A percentile compares a stretch with the other conserved stretches of the same genome.
Conservation (phyloP, 2,888 invertebrate species). For the Pandemis cinnamomeana region DNA sequence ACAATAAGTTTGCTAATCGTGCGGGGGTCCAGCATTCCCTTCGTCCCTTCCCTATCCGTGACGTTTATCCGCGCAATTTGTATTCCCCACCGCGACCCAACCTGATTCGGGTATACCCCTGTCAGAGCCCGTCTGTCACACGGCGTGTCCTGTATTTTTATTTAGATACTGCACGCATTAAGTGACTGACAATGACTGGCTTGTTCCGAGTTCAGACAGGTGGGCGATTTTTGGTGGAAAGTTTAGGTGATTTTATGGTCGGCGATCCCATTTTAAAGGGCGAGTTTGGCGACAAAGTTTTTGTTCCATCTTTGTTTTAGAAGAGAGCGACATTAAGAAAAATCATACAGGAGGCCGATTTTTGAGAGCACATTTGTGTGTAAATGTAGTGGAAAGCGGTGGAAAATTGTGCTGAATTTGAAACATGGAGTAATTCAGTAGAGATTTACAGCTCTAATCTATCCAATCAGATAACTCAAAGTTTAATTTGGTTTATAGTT, state of each 20-base stretch:
- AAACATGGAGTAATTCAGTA: too few species aligned
- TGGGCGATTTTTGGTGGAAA: background rate
- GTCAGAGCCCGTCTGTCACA: constrained; percentile 31
- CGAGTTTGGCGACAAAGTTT: background rate
- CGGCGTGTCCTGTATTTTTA: constrained; percentile 28
- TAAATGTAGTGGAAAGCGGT: too few species aligned
- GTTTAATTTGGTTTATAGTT: too few species aligned
- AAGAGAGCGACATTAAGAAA: background rate
- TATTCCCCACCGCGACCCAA: constrained; percentile 26
- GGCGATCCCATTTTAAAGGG: background rate
- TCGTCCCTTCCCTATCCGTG: constrained; percentile 17
- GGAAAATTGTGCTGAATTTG: too few species aligned
- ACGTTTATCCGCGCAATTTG: constrained; percentile 31
- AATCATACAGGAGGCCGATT: too few species aligned
- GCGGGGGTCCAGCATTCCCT: background rate
- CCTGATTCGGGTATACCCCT: constrained; percentile 30
- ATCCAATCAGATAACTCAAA: too few species aligned
- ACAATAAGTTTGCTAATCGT: too few species aligned
- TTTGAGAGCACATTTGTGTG: too few species aligned
- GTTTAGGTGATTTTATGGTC: constrained; percentile 8
- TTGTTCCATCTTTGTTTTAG: background rate
- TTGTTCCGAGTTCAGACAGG: constrained; percentile 3
- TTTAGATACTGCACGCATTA: constrained; percentile 33
- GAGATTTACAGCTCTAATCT: too few species aligned
- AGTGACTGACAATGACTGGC: constrained; percentile 30